Evolutionary conservation across 1,140 invertebrate species (phyloP).

Genomic region (Notospermus geniculatus): DNA sequence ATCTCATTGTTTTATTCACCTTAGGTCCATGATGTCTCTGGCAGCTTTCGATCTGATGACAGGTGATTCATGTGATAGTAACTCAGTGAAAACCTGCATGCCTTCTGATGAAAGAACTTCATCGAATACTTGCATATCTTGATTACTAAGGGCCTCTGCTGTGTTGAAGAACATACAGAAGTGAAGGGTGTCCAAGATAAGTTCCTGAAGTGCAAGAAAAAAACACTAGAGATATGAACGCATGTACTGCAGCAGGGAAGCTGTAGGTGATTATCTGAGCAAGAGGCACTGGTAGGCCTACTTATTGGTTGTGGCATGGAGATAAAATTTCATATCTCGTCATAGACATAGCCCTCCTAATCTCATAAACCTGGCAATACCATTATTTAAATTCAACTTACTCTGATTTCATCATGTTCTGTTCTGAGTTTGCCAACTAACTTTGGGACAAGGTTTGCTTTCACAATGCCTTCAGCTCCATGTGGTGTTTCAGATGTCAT

Average conservation of each 20-base stretch:
- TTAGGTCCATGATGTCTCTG: constrained; percentile 55
- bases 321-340: no score
- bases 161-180: constrained; percentile 54
- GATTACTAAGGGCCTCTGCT: constrained; percentile 40
- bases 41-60: constrained; percentile 51
- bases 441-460: constrained; percentile 42
- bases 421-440: constrained; percentile 49
- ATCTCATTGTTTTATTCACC: constrained; percentile 31
- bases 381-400: constrained; percentile 17
- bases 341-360: no score
- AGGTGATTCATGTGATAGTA: constrained; percentile 37
- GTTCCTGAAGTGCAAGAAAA: constrained; percentile 28
- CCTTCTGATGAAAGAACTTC: constrained; percentile 39
- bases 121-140: constrained; percentile 52
- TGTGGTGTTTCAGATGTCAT: constrained; percentile 53
- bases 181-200: constrained; percentile 55
- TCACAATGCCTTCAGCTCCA: constrained; percentile 50
- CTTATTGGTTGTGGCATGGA: no score
- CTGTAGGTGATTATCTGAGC: no score
- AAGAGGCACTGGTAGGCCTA: no score
- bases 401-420: constrained; percentile 55
- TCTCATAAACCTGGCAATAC: no score
- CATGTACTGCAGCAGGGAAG: no score
- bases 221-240: no score
- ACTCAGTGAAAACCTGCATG: constrained; percentile 49